Percentiles rank a stretch among this genome's conserved stretches.
phyloP scores from a whole-genome alignment of 2,888 invertebrate species.

The Drosophila niveifrons region DNA sequence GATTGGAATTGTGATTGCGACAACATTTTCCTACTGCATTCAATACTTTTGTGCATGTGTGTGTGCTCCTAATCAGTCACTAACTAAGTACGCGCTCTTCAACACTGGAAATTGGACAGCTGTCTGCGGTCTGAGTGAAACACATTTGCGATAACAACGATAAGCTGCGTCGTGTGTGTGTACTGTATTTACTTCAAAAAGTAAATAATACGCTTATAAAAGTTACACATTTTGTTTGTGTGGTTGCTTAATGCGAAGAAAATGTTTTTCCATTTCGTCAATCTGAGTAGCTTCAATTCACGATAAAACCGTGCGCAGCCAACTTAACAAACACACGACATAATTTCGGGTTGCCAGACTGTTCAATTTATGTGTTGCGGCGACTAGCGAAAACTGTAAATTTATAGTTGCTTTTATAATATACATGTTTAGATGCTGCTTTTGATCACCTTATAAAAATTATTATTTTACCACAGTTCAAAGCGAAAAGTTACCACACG shows the following conservation, averaged over 20 bases:
- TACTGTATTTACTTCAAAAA: constrained; percentile 18
- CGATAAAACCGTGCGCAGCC: constrained; percentile 5
- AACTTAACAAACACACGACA: constrained; percentile 1
- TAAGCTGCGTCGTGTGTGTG: constrained; percentile 14
- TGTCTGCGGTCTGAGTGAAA: constrained; percentile 27
- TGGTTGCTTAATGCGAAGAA: not conserved
- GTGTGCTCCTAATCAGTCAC: constrained; percentile 34
- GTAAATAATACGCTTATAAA: constrained; percentile 8
- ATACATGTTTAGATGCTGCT: not conserved
- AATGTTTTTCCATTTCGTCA: not conserved
- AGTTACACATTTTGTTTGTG: not conserved
- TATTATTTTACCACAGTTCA: constrained; percentile 2
- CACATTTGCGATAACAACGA: constrained; percentile 38
- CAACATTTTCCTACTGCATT: constrained; percentile 18
- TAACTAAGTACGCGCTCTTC: constrained; percentile 4
- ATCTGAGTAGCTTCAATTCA: not conserved
- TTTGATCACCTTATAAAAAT: not conserved
- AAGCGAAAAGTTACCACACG: constrained; percentile 12
- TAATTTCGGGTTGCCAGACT: constrained; percentile 16
- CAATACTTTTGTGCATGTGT: constrained; percentile 10
- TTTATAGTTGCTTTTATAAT: constrained; percentile 2
- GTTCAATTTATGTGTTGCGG: constrained; percentile 1
- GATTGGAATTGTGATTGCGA: constrained; percentile 11
- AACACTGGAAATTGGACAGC: constrained; percentile 29
- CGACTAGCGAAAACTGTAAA: not conserved